These are phyloP conservation scores for Ennomos fuscantarius DNA, from an alignment of 2,888 invertebrate species.

Conservation along the genomic window DNA sequence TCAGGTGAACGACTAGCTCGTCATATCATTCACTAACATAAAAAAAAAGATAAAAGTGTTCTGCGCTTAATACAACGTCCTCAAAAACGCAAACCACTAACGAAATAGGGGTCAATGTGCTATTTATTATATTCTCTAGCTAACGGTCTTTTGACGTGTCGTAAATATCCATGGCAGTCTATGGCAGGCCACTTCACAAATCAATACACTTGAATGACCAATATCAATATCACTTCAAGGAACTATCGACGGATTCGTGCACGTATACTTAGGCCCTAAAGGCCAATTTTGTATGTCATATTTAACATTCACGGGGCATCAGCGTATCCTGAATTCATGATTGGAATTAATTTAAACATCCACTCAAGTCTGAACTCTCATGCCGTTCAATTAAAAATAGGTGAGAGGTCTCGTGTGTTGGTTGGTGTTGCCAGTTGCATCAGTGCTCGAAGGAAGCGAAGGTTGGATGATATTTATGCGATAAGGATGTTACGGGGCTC, in stretches of 20 bases:
- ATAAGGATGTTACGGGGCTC: slow-evolving; percentile 48
- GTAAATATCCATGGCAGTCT: slow-evolving; percentile 24
- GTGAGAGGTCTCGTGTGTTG: slow-evolving; percentile 33
- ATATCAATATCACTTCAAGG: slow-evolving; percentile 29
- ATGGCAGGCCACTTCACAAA: slow-evolving; percentile 13
- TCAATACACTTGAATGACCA: slow-evolving; percentile 15
- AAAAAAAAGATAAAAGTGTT: too few relatives aligned
- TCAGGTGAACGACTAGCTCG: too few relatives aligned
- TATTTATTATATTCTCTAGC: slow-evolving; percentile 20
- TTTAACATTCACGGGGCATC: slow-evolving; percentile 60
- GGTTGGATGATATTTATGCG: slow-evolving; percentile 49
- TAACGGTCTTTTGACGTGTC: slow-evolving; percentile 21
- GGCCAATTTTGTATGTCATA: slow-evolving; percentile 62
- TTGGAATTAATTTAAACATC: slow-evolving; percentile 54
- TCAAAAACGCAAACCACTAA: not conserved
- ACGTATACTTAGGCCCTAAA: slow-evolving; percentile 49
- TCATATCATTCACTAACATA: too few relatives aligned
- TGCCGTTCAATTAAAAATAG: not conserved
- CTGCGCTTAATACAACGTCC: slow-evolving; percentile 5
- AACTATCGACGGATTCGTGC: slow-evolving; percentile 43
- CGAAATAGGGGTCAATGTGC: slow-evolving; percentile 17
- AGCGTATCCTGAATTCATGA: slow-evolving; percentile 61
- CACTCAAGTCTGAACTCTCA: slow-evolving; percentile 36
- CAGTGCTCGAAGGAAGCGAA: slow-evolving; percentile 58
- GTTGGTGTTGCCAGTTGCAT: slow-evolving; percentile 47